Percentiles rank a stretch among this genome's conserved stretches.
Conservation (phyloP, 2,888 invertebrate genomes). For the Synergus umbraculus region DNA sequence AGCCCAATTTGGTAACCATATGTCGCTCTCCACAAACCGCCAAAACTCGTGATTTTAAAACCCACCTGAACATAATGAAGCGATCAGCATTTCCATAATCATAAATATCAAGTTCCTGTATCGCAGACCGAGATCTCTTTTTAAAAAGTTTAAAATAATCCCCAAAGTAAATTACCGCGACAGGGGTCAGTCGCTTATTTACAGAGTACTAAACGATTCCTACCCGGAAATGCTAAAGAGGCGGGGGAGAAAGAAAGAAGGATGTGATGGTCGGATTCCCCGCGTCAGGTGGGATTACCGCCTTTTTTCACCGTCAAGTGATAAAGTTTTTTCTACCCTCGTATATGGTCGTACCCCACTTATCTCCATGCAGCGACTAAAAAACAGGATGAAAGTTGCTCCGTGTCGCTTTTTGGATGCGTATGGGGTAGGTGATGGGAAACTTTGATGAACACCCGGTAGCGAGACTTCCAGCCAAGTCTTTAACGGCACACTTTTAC, state of each 20-base stretch:
- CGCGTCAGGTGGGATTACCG: conserved; percentile 45
- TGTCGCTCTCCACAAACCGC: neutral
- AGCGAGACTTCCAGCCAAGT: conserved; percentile 54
- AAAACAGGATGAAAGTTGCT: conserved; percentile 21
- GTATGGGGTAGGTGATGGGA: conserved; percentile 29
- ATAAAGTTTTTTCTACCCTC: conserved; percentile 45
- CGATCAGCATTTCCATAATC: conserved; percentile 43
- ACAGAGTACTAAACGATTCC: neutral
- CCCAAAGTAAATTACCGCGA: neutral
- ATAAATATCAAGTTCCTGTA: conserved; percentile 29
- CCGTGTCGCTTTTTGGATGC: conserved; percentile 28
- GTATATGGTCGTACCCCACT: conserved; percentile 28
- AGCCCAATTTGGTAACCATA: neutral
- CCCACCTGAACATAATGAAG: conserved; percentile 44
- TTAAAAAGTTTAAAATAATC: neutral
- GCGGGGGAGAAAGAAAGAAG: conserved; percentile 27
- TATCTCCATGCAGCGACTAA: conserved; percentile 13
- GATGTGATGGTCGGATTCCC: conserved; percentile 46
- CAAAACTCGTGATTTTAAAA: neutral
- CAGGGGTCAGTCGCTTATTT: neutral
- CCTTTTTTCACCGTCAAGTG: conserved; percentile 44
- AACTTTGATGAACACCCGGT: conserved; percentile 60
- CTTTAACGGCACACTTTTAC: conserved; percentile 63
- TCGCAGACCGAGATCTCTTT: neutral
- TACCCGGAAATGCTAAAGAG: neutral